Base-by-base conservation (phyloP, 2,797 vertebrate genomes). In the Stomatorhinus walkeri region DNA sequence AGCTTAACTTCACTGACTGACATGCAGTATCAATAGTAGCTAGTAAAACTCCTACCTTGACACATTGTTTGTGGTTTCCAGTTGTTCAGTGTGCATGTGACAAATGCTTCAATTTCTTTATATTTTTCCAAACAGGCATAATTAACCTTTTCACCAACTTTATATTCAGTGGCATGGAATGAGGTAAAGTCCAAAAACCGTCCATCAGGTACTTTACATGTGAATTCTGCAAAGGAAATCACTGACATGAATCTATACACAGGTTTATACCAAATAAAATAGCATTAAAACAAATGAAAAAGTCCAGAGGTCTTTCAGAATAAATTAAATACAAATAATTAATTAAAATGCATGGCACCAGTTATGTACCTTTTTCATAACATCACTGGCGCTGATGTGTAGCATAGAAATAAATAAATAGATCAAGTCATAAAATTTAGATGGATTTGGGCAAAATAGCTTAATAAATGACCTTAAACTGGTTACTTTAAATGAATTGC, bases 91-190 rank as follows among this genome's bases (percentile, higher is more conserved):
- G 72, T 79, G 36, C 72, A 79, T 40, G 14, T 79, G 0, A 0
- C 0, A n/a, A 0, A 0, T 0, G 0, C 59, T 32, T 0, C 6
- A 36, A 8, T 8, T 0, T 0, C 2, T 19, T 0, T 10, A 88
- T 89, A 94, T 16, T 36, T 59, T 0, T 0, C 0, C 0, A 0
- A 0, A 91, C 95, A 95, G 0, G 0, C 0, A 61, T 93, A 95
- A 3, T 79, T 8, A 40, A 79, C 72, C 5, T 0, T 43, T 43
- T 79, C 36, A 79, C 2, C 72, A 43, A 79, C 72, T 79, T 43
- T 19, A 79, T 79, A 79, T 43, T 79, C 5, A 79, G 72, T 79
- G 72, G 72, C 72, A 79, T 3, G 32, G 72, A 79, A 79, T 40
- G 72, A 79, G 5, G 14, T 7, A 79, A 79, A 43, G 36, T 79